These are phyloP conservation scores for Apotomis betuletana DNA, from an alignment of 2,888 invertebrate species.

Conservation along the genomic window DNA sequence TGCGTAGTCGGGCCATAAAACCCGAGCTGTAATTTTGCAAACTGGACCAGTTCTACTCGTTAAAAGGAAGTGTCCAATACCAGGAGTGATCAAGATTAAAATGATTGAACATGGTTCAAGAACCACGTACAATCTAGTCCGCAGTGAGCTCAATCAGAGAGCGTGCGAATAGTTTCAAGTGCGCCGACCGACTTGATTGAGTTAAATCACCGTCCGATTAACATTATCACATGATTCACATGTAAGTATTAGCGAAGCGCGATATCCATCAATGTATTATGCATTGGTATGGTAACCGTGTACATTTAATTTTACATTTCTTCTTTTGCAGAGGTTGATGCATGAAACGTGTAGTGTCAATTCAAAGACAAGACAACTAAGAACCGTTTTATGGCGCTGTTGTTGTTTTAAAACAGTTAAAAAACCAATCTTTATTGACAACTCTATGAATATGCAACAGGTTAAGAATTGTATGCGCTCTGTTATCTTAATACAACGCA, in stretches of 20 bases:
- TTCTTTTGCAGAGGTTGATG: not conserved
- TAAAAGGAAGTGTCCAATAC: constrained; percentile 32
- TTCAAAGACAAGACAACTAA: not conserved
- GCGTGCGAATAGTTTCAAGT: not conserved
- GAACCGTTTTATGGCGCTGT: not conserved
- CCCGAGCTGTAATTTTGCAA: constrained; percentile 36
- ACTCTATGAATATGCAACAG: not conserved
- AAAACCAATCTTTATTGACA: not conserved
- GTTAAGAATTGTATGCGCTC: not conserved
- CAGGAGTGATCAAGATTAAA: constrained; percentile 22
- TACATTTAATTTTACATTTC: constrained; percentile 2
- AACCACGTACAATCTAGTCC: constrained; percentile 4
- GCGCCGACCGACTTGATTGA: not conserved
- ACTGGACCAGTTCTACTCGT: constrained; percentile 33
- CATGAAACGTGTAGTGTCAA: not conserved
- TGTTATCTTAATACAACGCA: constrained; percentile 13
- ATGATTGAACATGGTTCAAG: constrained; percentile 16
- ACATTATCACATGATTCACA: constrained; percentile 19
- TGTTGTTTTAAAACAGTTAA: not conserved
- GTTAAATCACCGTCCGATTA: constrained; percentile 11
- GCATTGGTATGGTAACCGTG: constrained; percentile 9
- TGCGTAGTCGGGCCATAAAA: constrained; percentile 22
- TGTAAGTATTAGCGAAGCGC: constrained; percentile 10
- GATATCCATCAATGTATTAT: constrained; percentile 19
- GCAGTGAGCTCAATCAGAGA: not conserved